Evolutionary conservation across 2,797 vertebrate genomes (phyloP), one percentile per base, ranked within the genome.

Genomic region (Gymnodraco acuticeps): DNA sequence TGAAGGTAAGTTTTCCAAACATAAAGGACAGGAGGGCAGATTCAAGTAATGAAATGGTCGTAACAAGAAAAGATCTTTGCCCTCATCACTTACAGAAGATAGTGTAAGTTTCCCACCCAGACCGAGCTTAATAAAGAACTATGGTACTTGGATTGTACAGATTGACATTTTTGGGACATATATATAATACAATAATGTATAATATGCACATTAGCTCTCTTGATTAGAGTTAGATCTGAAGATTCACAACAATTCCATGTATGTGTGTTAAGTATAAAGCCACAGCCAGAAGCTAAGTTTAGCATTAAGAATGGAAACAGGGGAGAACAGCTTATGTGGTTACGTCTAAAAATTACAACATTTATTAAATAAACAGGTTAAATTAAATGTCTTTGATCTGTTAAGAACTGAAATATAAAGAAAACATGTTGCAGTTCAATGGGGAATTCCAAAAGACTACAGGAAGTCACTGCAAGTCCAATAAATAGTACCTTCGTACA

Each of bases 11-110:
- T 4, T 13, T 2, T 48, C 66, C 31, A 56, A 52, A 74, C 7
- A 64, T 45, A 50, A 15, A 17, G n/a, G 38, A 67, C 43, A 33
- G 7, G 12, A 3, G 45, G 41, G 50, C 65, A 55, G 19, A 68
- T 51, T 83, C 75, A 84, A 77, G 76, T 73, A 60, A 64, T 54
- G n/a, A 64, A 75, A 82, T 45, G 14, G 41, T 19, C 38, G 33
- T 76, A 19, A 45, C 3, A 43, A 54, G 3, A 64, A 52, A 75
- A 68, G 1, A 56, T 61, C 16, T 67, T 33, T 27, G 41, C 5
- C 45, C 27, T 63, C 19, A 20, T 12, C 3, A 42, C 17, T 64
- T 38, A 56, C 52, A 58, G 54, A 53, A 20, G 61, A 50, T 5
- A 41, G 51, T 75, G 11, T 27, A 46, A 13, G 43, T 42, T 62